phyloP scores from a whole-genome alignment of 1,140 invertebrate genomes.

The Cryptotermes secundus region DNA sequence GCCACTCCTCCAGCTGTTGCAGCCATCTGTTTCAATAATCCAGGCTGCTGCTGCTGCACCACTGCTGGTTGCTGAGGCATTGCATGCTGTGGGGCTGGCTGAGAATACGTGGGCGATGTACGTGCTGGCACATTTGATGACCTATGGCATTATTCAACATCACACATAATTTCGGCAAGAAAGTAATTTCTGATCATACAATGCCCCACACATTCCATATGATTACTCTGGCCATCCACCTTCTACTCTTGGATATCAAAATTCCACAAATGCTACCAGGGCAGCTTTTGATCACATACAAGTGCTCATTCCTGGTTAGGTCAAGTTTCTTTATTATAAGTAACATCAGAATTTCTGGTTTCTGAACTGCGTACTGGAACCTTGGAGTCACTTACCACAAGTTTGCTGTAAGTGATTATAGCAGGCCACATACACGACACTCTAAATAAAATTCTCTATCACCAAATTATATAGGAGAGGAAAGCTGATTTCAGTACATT shows the following conservation, averaged over 20 bases:
- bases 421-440: too few relatives aligned
- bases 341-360: too few relatives aligned
- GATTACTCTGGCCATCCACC: not conserved
- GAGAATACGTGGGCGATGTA: slow-evolving; percentile 43
- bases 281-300: not conserved
- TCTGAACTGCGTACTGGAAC: too few relatives aligned
- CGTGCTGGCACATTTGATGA: slow-evolving; percentile 43
- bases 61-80: slow-evolving; percentile 51
- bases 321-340: not conserved
- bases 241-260: not conserved
- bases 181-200: too few relatives aligned
- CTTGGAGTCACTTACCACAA: too few relatives aligned
- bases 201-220: too few relatives aligned
- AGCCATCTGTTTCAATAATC: slow-evolving; percentile 82
- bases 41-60: slow-evolving; percentile 60
- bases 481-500: too few relatives aligned
- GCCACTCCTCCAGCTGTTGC: slow-evolving; percentile 89
- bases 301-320: not conserved
- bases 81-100: slow-evolving; percentile 52
- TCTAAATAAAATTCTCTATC: too few relatives aligned
- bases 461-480: too few relatives aligned
- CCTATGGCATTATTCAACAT: slow-evolving; percentile 33
- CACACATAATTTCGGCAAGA: slow-evolving; percentile 28
- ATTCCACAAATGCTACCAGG: not conserved
- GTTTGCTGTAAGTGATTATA: too few relatives aligned